phyloP scores from a whole-genome alignment of 2,113 vertebrate genomes.

The Puffinus mauretanicus region DNA sequence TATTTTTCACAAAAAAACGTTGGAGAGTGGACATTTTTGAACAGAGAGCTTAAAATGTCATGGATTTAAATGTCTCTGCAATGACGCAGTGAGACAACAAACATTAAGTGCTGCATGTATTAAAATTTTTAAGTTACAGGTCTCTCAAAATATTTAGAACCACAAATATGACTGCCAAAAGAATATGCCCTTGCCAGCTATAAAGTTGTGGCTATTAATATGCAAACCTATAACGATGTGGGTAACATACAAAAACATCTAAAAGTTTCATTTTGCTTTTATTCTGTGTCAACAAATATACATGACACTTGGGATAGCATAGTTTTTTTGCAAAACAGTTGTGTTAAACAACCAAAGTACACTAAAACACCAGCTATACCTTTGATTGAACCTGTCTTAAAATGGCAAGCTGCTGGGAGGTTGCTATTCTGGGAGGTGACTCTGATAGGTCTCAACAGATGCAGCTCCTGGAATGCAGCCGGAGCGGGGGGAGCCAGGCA shows the following conservation, averaged over 20 bases:
- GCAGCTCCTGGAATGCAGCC: conserved; percentile 80
- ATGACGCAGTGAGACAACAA: neutral
- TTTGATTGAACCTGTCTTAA: conserved; percentile 83
- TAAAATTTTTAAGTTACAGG: neutral
- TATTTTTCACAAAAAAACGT: neutral
- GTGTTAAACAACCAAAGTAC: neutral
- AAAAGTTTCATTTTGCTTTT: neutral
- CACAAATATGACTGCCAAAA: neutral
- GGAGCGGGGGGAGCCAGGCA: neutral
- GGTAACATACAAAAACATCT: neutral
- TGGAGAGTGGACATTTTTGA: neutral
- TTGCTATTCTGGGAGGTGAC: conserved; percentile 90
- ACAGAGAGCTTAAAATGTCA: neutral
- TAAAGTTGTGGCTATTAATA: neutral
- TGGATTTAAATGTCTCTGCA: neutral
- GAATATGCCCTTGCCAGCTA: neutral
- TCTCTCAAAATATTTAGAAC: neutral
- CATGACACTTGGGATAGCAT: neutral
- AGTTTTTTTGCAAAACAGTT: neutral
- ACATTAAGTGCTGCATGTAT: neutral
- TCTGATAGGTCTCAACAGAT: conserved; percentile 93
- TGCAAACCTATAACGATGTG: neutral
- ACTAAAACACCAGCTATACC: conserved; percentile 26
- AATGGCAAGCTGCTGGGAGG: conserved; percentile 82
- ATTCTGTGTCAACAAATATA: neutral